Evolutionary conservation across 2,888 invertebrate genomes (phyloP).

Genomic region (Nasonia oneida): DNA sequence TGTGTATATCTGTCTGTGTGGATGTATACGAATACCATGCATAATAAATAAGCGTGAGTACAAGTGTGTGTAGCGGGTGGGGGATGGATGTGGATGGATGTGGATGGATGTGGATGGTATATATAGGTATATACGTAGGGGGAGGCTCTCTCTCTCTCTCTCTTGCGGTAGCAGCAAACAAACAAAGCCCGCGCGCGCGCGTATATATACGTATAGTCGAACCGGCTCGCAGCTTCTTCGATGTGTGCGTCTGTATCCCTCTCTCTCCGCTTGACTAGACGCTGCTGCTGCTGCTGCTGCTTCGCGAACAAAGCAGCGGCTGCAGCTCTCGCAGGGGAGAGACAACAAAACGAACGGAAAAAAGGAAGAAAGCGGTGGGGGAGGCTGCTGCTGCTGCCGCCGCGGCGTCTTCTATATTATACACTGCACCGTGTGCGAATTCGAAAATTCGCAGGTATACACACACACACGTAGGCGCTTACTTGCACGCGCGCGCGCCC

Average conservation of each 20-base stretch:
- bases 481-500: background rate
- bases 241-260: conserved; percentile 8
- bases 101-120: conserved; percentile 14
- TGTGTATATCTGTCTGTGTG: conserved; percentile 16
- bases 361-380: conserved; percentile 14
- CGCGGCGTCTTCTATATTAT: background rate
- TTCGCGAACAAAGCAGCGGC: conserved; percentile 48
- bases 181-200: conserved; percentile 43
- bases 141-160: background rate
- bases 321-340: conserved; percentile 30
- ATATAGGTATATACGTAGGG: background rate
- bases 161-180: conserved; percentile 37
- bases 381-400: background rate
- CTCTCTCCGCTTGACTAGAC: conserved; percentile 35
- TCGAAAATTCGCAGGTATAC: conserved; percentile 6
- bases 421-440: background rate
- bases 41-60: background rate
- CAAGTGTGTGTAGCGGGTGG: background rate
- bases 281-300: conserved; percentile 2
- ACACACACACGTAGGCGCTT: background rate
- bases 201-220: conserved; percentile 5
- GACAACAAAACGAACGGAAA: conserved; percentile 38
- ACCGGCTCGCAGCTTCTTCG: conserved; percentile 50
- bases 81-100: conserved; percentile 43
- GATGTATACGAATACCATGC: background rate